Percentiles rank a stretch among this genome's conserved stretches.
phyloP scores from a whole-genome alignment of 2,888 invertebrate species.

The Lycia hirtaria region DNA sequence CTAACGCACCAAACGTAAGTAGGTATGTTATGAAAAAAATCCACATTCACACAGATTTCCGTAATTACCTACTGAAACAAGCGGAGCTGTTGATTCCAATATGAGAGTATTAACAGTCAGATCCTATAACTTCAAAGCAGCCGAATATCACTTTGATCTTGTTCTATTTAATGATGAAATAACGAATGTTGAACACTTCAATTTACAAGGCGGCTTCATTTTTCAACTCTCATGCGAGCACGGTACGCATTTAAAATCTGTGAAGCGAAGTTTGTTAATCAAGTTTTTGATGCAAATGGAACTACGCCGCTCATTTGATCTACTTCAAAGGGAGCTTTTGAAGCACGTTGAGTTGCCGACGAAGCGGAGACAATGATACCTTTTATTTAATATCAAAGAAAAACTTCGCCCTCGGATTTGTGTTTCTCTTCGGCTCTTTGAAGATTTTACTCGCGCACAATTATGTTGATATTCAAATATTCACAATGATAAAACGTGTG shows the following conservation, averaged over 20 bases:
- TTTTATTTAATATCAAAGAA: conserved; percentile 77
- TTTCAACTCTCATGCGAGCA: conserved; percentile 52
- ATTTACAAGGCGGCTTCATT: conserved; percentile 65
- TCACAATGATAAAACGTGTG: conserved; percentile 13
- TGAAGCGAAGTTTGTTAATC: conserved; percentile 64
- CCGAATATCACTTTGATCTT: conserved; percentile 71
- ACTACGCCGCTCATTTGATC: conserved; percentile 71
- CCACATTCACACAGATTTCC: conserved; percentile 24
- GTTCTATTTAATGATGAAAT: conserved; percentile 69
- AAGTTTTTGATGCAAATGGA: conserved; percentile 67
- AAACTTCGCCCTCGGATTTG: conserved; percentile 57
- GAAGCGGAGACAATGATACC: conserved; percentile 75
- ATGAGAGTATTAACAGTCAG: conserved; percentile 48
- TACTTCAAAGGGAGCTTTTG: conserved; percentile 75
- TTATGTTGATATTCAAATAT: conserved; percentile 29
- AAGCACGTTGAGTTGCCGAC: conserved; percentile 61
- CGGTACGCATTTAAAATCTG: conserved; percentile 54
- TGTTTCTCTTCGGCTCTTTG: conserved; percentile 52
- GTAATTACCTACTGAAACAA: conserved; percentile 30
- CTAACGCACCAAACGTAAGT: not conserved
- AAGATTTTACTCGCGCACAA: conserved; percentile 32
- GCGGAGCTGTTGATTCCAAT: conserved; percentile 31
- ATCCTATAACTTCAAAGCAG: conserved; percentile 68
- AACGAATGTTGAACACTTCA: conserved; percentile 62
- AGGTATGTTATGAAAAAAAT: conserved; percentile 18